Evolutionary conservation across 1,140 invertebrate genomes (phyloP), one percentile per base, ranked within the genome.

Genomic region (Mercenaria mercenaria): DNA sequence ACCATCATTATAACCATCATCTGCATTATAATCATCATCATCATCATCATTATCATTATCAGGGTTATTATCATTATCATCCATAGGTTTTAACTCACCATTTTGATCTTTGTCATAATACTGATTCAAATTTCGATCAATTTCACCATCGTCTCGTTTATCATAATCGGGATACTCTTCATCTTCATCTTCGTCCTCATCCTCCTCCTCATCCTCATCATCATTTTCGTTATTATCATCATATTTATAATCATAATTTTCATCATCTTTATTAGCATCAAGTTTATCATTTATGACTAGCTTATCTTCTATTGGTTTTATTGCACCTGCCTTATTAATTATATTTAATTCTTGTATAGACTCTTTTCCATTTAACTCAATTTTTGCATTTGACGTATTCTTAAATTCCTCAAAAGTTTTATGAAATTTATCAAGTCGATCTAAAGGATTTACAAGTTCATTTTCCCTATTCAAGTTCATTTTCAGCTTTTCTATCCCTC

Each of bases 151-250:
- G 72, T 84, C 52, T 20, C 83, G 69, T 69, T 84, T 79, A 50
- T 74, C 61, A 79, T 89, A 74, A 77, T 91, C 64, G 74, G 89
- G 26, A 77, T 90, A 61, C 23, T 89, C 86, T 34, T 91, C 61
- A 47, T 91, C 90, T 85, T 90, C 79, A 39, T 47, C 77, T 61
- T 92, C 77, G 20, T 76, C 67, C 80, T 91, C 88, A 15, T 91
- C 88, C 41, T 92, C 72, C 26, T 92, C 85, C 56, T 88, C 88
- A 23, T 89, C 80, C 47, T 81, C 85, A 47, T 88, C 80, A 72
- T 87, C 61, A 84, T 81, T n/a, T 47, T 87, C 37, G 74, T 92
- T 64, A 80, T 91, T 83, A 77, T 90, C 90, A 76, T 92, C 92
- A 64, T 91, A 67, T 18, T 89, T 84, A 41, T 87, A 77, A 80